Conservation (phyloP, 2,113 vertebrate species). For the Erythrolamprus reginae region DNA sequence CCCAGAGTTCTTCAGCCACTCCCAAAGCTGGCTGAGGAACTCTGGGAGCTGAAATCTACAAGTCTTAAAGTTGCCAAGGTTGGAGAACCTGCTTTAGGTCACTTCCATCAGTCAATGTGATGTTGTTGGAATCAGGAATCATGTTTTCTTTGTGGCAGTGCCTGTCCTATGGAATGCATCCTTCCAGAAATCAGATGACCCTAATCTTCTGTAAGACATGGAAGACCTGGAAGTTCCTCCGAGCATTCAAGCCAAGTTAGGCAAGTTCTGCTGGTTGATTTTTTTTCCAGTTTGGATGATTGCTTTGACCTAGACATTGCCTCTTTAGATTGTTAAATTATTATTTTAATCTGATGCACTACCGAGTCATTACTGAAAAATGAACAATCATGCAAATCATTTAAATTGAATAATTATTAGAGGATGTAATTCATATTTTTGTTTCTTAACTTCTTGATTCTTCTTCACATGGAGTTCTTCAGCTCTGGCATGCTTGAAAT, state of each 20-base stretch:
- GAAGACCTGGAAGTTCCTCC: neutral
- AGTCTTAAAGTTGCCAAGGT: no score
- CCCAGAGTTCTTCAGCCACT: no score
- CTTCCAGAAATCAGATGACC: neutral
- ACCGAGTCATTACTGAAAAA: neutral
- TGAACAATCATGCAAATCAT: neutral
- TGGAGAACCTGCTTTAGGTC: neutral
- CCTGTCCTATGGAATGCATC: neutral
- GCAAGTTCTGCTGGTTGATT: neutral
- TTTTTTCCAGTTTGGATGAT: neutral
- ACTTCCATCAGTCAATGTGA: neutral
- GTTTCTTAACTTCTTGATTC: neutral
- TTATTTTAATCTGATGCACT: neutral
- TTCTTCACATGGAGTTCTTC: neutral
- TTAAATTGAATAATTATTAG: neutral
- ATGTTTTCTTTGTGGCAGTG: neutral
- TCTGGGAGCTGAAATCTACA: no score
- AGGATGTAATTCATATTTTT: neutral
- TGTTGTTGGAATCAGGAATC: neutral
- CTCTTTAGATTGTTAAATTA: neutral
- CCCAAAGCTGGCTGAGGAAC: no score
- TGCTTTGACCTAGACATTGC: neutral
- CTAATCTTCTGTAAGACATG: neutral
- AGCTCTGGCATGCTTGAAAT: neutral
- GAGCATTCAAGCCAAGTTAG: neutral